Base-by-base conservation (phyloP, 2,113 vertebrate species). In the Prinia subflava region DNA sequence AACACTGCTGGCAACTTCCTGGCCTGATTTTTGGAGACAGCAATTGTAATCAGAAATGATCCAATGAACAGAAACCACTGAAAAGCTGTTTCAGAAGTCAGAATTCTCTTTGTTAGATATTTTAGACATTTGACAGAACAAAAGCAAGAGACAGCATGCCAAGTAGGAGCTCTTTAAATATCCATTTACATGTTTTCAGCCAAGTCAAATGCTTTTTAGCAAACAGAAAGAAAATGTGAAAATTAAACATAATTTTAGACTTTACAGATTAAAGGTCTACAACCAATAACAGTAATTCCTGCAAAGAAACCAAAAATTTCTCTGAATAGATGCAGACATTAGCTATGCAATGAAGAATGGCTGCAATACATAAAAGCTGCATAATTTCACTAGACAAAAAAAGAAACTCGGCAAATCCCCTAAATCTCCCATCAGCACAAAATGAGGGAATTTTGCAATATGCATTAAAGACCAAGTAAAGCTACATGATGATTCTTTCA, bases 341-440 rank as follows among this genome's bases (percentile, higher is more conserved):
- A 81, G 46, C 25, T 74, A 33, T 42, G n/a, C 25, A 87, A 84
- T 6, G 15, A 42, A 59, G 14, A 93, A 71, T 9, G 7, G 47
- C 27, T 79, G 35, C 47, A 70, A 37, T 3, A 7, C 18, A 33
- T 8, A 69, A 6, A 71, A 81, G 20, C 12, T 70, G 18, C 11
- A 21, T 13, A 41, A 84, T 75, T 89, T 47, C 49, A 78, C 20
- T 42, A 75, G 21, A 52, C 16, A 24, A 60, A 69, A 64, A 86
- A 47, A 39, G 39, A 39, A 5, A 13, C 31, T 13, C 3, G 11
- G 15, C 3, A 55, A 35, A 2, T 1, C 2, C 1, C 6, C 7
- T 21, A 41, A 30, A 49, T 74, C 15, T 81, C 41, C 21, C 17
- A 57, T 62, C 62, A 87, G 15, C 9, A 31, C 30, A 67, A 87